A percentile compares a stretch with the other conserved stretches of the same genome.
Conservation (phyloP, 2,797 vertebrate genomes). For the Aplochiton taeniatus region DNA sequence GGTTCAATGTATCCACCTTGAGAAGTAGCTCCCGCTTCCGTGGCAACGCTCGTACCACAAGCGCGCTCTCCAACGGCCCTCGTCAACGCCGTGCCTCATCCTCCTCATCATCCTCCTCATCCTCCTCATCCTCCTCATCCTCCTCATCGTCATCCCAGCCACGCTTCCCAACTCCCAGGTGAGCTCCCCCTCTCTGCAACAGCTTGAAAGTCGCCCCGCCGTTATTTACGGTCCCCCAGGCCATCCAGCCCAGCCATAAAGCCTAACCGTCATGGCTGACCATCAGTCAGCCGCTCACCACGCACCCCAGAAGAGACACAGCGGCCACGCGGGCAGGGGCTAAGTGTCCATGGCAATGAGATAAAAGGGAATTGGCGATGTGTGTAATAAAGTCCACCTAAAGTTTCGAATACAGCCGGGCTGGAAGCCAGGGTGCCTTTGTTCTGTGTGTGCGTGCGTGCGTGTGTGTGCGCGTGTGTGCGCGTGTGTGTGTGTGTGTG, state of each 20-base stretch:
- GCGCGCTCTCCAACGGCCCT: too few species aligned
- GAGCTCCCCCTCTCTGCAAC: conserved; percentile 11
- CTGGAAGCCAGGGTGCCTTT: conserved; percentile 33
- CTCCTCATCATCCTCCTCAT: background rate
- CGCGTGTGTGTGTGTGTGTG: too few species aligned
- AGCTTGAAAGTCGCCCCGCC: conserved; percentile 17
- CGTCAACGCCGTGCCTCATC: too few species aligned
- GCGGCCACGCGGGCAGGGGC: conserved; percentile 10
- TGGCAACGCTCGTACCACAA: too few species aligned
- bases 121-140: background rate
- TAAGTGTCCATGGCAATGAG: conserved; percentile 30
- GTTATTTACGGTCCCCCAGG: conserved; percentile 34
- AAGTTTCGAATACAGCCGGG: conserved; percentile 44
- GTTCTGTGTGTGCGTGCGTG: conserved; percentile 3
- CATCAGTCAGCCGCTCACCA: conserved; percentile 35
- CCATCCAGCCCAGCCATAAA: conserved; percentile 29
- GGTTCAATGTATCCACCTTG: too few species aligned
- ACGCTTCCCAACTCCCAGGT: conserved; percentile 17
- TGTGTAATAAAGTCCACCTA: conserved; percentile 47
- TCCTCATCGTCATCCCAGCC: background rate
- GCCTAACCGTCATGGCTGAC: conserved; percentile 13
- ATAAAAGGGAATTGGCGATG: conserved; percentile 34
- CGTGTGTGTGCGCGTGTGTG: too few species aligned
- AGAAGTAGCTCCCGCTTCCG: too few species aligned
- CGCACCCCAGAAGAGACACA: conserved; percentile 10